Base-by-base conservation (phyloP, 1,140 invertebrate species). In the Holotrichia oblita region DNA sequence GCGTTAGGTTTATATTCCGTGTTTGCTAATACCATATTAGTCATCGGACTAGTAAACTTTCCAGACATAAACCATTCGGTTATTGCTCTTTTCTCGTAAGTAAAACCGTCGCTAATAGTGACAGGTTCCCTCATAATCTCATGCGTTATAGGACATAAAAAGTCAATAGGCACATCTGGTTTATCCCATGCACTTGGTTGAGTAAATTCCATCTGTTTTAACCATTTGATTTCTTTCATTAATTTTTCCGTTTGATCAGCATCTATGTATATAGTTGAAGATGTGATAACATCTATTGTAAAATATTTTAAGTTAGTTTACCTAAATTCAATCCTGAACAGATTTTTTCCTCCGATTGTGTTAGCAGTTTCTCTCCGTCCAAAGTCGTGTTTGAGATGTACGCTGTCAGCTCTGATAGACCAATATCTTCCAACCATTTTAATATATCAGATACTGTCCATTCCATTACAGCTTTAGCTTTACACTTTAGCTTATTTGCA, bases 91-190 rank as follows among this genome's bases (percentile, higher is more conserved):
- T 89, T 89, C 83, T 96, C 94, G 83, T 96, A 96, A 0, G 92
- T 93, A 82, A 93, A 94, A 34, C 94, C 94, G 89, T 96, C 94
- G 91, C 86, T 93, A 82, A 93, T 94, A 40, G 90, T 90, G 6
- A 95, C 94, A 14, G 94, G 94, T 84, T 95, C 92, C 77, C 88
- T 89, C 93, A 95, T 95, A 34, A 95, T 88, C 82, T 95, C 93
- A 74, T 94, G 93, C 0, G 94, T 95, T 22, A 96, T 95, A 10
- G 94, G 94, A 87, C 94, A 96, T n/a, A 94, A 83, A 83, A 92
- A 94, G 83, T 95, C 93, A 80, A 92, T 86, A 6, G 92, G 92
- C 40, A 90, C 84, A 48, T 89, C 86, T 8, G 79, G 61, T 20
- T 83, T 84, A 9, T 79, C 77, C 59, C 74, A 83, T 0, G 79